These are phyloP conservation scores for Apogon hyalosoma DNA, from an alignment of 2,797 vertebrate species.

Conservation along the genomic window DNA sequence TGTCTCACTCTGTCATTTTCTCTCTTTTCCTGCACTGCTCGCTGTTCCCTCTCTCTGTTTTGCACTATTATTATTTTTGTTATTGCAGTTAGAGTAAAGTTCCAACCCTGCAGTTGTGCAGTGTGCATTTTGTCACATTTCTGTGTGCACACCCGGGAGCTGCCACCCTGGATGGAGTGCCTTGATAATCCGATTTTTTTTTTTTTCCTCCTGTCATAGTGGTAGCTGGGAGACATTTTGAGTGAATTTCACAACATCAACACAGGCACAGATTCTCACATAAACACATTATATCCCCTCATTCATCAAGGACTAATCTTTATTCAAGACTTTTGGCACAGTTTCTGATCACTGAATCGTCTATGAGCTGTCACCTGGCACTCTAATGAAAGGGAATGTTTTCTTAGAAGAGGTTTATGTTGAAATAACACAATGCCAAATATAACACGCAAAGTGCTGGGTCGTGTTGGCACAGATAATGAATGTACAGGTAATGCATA, in stretches of 20 bases:
- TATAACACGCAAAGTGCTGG: not conserved
- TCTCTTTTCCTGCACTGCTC: not conserved
- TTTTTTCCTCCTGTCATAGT: not conserved
- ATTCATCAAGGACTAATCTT: conserved; percentile 42
- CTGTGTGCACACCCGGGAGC: conserved; percentile 9
- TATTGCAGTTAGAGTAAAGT: conserved; percentile 45
- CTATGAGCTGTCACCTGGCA: not conserved
- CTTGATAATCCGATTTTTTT: conserved; percentile 30
- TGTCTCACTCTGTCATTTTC: conserved; percentile 18
- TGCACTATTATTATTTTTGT: conserved; percentile 24
- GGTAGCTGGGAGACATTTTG: conserved; percentile 39
- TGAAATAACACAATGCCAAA: not conserved
- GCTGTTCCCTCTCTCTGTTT: conserved; percentile 11
- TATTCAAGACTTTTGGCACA: conserved; percentile 32
- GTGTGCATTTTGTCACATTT: conserved; percentile 41
- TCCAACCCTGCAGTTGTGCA: conserved; percentile 27
- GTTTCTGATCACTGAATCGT: conserved; percentile 34
- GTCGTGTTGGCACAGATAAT: not conserved
- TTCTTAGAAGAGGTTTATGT: not conserved
- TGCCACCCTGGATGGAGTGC: conserved; percentile 16
- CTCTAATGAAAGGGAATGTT: conserved; percentile 2
- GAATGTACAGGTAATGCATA: not conserved
- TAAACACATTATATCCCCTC: conserved; percentile 21
- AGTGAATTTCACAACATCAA: conserved; percentile 34
- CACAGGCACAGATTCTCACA: conserved; percentile 13